These are phyloP conservation scores for Brachylomia viminalis DNA, from an alignment of 2,888 invertebrate species.

Conservation along the genomic window DNA sequence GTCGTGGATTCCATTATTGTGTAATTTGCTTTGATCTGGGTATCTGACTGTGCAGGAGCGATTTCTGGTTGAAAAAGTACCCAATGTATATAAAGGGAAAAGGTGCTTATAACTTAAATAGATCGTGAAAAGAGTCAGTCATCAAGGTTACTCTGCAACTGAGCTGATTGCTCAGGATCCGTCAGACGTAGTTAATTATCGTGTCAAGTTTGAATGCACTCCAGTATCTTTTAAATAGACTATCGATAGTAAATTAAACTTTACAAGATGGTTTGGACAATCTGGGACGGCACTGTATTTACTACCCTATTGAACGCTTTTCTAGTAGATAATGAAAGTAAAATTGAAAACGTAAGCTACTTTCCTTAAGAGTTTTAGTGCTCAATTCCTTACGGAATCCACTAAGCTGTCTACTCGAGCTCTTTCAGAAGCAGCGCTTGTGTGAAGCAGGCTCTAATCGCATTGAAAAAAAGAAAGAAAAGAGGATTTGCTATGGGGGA, in stretches of 20 bases:
- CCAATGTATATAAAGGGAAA: neutral
- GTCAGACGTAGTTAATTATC: neutral
- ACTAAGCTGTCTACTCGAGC: slow-evolving; percentile 47
- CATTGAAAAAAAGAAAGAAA: no score
- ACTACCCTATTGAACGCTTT: slow-evolving; percentile 7
- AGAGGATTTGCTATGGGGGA: no score
- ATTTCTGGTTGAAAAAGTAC: neutral
- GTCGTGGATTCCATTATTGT: neutral
- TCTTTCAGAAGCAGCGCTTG: slow-evolving; percentile 27
- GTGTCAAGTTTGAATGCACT: neutral
- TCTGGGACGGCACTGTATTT: neutral
- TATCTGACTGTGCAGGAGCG: neutral
- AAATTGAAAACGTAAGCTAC: slow-evolving; percentile 50
- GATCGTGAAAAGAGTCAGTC: neutral
- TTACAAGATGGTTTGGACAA: neutral
- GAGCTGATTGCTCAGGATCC: neutral
- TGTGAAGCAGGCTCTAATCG: neutral
- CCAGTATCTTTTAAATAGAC: neutral
- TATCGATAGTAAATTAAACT: slow-evolving; percentile 2
- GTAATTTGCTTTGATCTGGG: neutral
- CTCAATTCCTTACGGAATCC: slow-evolving; percentile 38
- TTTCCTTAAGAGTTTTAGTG: slow-evolving; percentile 53
- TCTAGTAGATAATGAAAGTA: slow-evolving; percentile 41
- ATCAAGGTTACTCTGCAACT: neutral
- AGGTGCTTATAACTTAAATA: neutral